A percentile compares a stretch with the other conserved stretches of the same genome.
These are phyloP conservation scores for Pogonomyrmex barbatus DNA, from an alignment of 1,140 invertebrate species.

Conservation along the genomic window DNA sequence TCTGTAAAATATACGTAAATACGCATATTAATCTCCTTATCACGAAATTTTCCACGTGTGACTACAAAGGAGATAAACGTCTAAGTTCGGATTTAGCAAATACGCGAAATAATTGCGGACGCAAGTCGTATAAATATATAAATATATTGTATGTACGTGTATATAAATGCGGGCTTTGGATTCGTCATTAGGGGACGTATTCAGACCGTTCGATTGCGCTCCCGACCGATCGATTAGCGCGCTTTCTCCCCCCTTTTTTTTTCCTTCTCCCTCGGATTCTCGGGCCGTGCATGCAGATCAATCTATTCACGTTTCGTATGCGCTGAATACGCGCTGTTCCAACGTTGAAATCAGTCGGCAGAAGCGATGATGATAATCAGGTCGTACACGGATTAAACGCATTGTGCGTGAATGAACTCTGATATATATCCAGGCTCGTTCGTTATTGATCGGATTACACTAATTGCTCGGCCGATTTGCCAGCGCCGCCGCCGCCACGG, in stretches of 20 bases:
- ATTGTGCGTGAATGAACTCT: conserved; percentile 58
- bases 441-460: conserved; percentile 70
- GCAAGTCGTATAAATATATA: not conserved
- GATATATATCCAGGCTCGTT: conserved; percentile 51
- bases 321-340: conserved; percentile 23
- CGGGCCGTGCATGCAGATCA: not conserved
- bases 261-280: not conserved
- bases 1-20: not conserved
- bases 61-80: not conserved
- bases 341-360: conserved; percentile 52
- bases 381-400: conserved; percentile 64
- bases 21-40: not conserved
- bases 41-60: not conserved
- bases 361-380: conserved; percentile 61
- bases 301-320: conserved; percentile 43
- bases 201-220: conserved; percentile 34
- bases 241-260: not conserved
- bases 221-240: conserved; percentile 22
- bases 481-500: not conserved
- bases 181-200: conserved; percentile 43
- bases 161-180: conserved; percentile 27
- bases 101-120: conserved; percentile 17
- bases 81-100: not conserved
- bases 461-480: conserved; percentile 70
- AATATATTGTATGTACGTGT: not conserved